Base-by-base conservation (phyloP, 1,140 invertebrate genomes). In the Drosophila parvula region DNA sequence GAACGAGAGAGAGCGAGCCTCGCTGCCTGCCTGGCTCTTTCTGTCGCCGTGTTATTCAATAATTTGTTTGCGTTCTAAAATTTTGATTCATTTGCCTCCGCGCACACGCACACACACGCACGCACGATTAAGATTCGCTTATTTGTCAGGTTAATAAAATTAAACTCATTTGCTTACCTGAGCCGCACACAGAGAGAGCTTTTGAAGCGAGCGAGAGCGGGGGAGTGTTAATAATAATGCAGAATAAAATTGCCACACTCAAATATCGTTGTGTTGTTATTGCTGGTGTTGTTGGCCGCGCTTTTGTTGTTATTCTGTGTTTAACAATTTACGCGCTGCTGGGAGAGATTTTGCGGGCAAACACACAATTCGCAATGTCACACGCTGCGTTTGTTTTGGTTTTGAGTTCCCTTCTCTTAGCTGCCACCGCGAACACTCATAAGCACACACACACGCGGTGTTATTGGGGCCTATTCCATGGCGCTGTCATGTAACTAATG, bases 111-210 rank as follows among this genome's bases (percentile, higher is more conserved):
- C 27, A 55, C 44, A 47, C 59, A 43, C 28, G 41, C 34, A 47
- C 5, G 56, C 63, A 81, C 40, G n/a, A 60, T 59, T 73, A 44
- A 50, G 62, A 63, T 69, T 84, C 48, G 63, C 67, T 69, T 68
- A 74, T 83, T 89, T 80, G 84, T 74, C 79, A 83, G 50, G 61
- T 89, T 78, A 80, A 89, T 83, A 88, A 83, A 89, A 74, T 80
- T 78, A 89, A 82, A 88, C 76, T 69, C 73, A 82, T 78, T 79
- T 80, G 79, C 83, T 78, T 88, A 89, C 83, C 84, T 88, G 60
- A 51, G 76, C 55, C 34, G 51, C 51, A 51, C 34, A 34, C 38
- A 34, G 16, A 14, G 48, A 28, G 48, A 55, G 34, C 34, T 32
- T 48, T 40, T 36, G 14, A 55, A 62, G 62, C 34, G 59, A 27